Evolutionary conservation across 1,140 invertebrate genomes (phyloP).

Genomic region (Drosophila lacteicornis): DNA sequence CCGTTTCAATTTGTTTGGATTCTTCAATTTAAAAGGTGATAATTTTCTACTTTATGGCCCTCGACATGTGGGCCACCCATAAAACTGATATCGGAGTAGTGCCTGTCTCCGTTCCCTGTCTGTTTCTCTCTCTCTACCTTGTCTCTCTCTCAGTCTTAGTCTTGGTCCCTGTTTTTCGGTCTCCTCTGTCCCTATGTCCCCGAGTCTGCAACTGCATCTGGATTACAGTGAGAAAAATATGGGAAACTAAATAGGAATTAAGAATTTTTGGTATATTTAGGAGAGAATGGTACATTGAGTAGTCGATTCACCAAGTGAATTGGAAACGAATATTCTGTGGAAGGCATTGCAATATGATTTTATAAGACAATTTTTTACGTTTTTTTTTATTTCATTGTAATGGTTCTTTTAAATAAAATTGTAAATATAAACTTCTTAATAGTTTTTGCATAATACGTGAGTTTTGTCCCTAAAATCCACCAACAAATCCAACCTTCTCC

Average conservation of each 20-base stretch:
- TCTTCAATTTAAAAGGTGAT: slow-evolving; percentile 85
- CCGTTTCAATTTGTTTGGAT: slow-evolving; percentile 85
- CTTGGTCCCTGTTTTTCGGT: slow-evolving; percentile 4
- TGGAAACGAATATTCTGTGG: no score
- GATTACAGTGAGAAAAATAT: slow-evolving; percentile 15
- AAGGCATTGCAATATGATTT: no score
- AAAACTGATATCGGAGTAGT: slow-evolving; percentile 85
- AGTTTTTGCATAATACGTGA: no score
- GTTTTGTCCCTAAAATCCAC: background rate
- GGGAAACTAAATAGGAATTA: background rate
- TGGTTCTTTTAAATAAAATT: no score
- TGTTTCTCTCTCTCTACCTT: background rate
- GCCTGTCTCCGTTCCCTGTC: slow-evolving; percentile 42
- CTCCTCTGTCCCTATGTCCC: slow-evolving; percentile 19
- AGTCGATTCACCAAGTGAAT: no score
- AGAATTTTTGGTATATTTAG: no score
- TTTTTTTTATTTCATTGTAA: no score
- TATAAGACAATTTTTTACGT: no score
- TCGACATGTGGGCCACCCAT: slow-evolving; percentile 85
- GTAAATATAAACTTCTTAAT: no score
- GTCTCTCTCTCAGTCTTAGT: background rate
- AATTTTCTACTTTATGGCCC: slow-evolving; percentile 85
- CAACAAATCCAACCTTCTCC: no score
- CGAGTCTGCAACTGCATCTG: slow-evolving; percentile 46
- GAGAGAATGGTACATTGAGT: no score